Conservation (phyloP, 2,888 invertebrate species). For the Coenonympha arcania region DNA sequence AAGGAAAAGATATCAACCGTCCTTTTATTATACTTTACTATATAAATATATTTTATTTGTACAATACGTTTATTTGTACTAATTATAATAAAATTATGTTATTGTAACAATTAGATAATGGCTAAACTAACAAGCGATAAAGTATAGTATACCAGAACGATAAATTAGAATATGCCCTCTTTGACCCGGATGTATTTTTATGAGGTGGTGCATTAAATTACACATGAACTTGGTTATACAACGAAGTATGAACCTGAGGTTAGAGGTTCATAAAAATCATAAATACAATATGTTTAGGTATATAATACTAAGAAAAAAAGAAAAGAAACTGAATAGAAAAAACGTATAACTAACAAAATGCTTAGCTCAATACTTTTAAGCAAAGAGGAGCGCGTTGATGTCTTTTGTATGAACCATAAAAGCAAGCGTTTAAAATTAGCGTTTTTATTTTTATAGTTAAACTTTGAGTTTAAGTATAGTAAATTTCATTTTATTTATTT, state of each 20-base stretch:
- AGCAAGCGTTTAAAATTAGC: background rate
- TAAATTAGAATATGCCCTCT: conserved; percentile 52
- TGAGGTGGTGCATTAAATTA: conserved; percentile 19
- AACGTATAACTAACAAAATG: background rate
- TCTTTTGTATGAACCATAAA: conserved; percentile 45
- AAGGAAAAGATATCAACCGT: too few relatives aligned
- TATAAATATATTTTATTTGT: too few relatives aligned
- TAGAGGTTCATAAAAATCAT: too few relatives aligned
- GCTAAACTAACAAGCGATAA: conserved; percentile 33
- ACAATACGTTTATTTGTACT: too few relatives aligned
- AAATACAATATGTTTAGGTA: too few relatives aligned
- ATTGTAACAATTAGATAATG: conserved; percentile 18
- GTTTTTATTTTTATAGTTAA: background rate
- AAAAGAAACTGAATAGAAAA: background rate
- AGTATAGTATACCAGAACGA: conserved; percentile 36
- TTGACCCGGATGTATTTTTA: conserved; percentile 61
- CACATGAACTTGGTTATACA: background rate
- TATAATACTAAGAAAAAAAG: background rate
- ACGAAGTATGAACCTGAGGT: too few relatives aligned
- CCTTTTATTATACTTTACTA: too few relatives aligned
- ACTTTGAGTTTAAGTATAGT: too few relatives aligned
- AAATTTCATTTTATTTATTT: too few relatives aligned
- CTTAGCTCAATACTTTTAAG: background rate
- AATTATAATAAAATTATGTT: too few relatives aligned
- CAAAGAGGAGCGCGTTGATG: conserved; percentile 51